Conservation (phyloP, 2,113 vertebrate genomes). For the Saguinus midas region DNA sequence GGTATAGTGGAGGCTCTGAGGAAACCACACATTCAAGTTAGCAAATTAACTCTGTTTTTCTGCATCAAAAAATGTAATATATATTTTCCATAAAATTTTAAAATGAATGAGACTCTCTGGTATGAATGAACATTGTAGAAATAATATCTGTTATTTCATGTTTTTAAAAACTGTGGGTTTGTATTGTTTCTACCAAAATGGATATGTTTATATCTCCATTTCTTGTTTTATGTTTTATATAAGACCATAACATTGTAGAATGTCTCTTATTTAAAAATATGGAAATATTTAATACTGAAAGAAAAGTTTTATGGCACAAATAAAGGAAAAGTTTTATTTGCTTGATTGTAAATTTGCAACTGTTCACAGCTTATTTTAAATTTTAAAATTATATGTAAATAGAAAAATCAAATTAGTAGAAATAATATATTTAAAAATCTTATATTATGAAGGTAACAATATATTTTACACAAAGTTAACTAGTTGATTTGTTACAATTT, state of each 20-base stretch:
- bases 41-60: background rate
- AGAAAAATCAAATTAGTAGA: background rate
- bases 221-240: background rate
- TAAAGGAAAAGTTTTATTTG: background rate
- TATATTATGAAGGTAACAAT: background rate
- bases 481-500: background rate
- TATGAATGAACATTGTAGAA: background rate
- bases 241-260: background rate
- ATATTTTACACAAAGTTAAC: background rate
- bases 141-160: background rate
- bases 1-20: background rate
- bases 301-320: background rate
- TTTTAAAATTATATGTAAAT: background rate
- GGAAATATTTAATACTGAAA: background rate
- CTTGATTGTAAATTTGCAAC: background rate
- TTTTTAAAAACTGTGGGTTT: background rate
- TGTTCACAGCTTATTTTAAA: background rate
- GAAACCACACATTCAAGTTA: background rate
- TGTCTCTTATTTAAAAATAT: background rate
- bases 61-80: background rate
- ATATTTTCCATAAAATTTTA: background rate
- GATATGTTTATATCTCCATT: background rate
- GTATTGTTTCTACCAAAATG: background rate
- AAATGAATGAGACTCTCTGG: background rate
- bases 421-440: background rate